These are phyloP conservation scores for Balaeniceps rex DNA, from an alignment of 2,113 vertebrate genomes.

Conservation along the genomic window DNA sequence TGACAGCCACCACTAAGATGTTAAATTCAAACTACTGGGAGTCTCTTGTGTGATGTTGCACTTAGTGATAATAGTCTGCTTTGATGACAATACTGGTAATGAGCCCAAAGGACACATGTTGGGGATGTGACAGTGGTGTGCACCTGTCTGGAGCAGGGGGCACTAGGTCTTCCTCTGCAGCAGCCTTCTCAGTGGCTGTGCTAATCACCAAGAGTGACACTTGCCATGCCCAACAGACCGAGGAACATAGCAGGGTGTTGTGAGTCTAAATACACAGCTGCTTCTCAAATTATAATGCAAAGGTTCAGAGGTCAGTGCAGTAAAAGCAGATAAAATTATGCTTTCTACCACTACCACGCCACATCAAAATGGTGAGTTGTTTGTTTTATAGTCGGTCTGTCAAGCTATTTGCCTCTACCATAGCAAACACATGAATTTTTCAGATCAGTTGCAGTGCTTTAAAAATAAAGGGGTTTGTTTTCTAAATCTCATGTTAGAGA, in stretches of 20 bases:
- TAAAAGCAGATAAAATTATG: slow-evolving; percentile 59
- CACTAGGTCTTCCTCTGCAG: neutral
- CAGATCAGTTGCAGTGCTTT: neutral
- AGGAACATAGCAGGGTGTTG: neutral
- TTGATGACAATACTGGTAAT: neutral
- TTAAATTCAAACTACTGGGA: neutral
- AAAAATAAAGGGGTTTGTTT: neutral
- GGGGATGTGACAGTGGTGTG: neutral
- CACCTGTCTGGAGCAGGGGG: slow-evolving; percentile 22
- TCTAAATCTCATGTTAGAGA: neutral
- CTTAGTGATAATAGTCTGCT: neutral
- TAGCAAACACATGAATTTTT: neutral
- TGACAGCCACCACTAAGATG: neutral
- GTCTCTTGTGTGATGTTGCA: neutral
- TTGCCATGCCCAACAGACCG: neutral
- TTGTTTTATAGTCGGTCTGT: neutral
- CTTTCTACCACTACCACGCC: neutral
- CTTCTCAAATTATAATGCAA: slow-evolving; percentile 39
- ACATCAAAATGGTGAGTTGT: slow-evolving; percentile 26
- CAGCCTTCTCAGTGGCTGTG: neutral
- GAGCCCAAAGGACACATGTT: neutral
- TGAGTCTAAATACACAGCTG: slow-evolving; percentile 53
- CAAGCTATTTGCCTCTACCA: neutral
- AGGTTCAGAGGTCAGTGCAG: slow-evolving; percentile 46
- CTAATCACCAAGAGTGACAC: slow-evolving; percentile 5